phyloP scores from a whole-genome alignment of 1,140 invertebrate genomes.

The Pectinophora gossypiella region DNA sequence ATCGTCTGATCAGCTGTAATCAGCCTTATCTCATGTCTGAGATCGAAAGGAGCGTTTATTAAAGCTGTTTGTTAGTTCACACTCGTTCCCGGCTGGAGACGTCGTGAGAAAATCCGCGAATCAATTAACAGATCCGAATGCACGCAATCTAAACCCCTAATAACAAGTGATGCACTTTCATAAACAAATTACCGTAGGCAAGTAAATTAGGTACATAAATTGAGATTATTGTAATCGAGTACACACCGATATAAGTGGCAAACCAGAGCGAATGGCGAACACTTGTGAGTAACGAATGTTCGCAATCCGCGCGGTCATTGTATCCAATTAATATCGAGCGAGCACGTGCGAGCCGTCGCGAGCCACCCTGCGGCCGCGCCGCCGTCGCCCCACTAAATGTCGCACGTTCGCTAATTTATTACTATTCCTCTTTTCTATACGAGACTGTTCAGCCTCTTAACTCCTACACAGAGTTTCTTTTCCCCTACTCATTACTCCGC shows the following conservation, averaged over 20 bases:
- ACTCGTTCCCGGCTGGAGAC: background rate
- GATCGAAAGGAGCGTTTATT: background rate
- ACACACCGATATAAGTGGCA: constrained; percentile 1
- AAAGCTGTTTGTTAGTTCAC: background rate
- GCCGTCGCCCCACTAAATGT: constrained; percentile 14
- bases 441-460: no score
- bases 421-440: no score
- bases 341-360: constrained; percentile 35
- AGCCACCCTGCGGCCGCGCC: constrained; percentile 6
- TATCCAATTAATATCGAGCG: constrained; percentile 42
- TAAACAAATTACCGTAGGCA: background rate
- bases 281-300: constrained; percentile 33
- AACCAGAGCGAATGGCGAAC: constrained; percentile 14
- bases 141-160: background rate
- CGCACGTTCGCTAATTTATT: constrained; percentile 6
- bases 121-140: background rate
- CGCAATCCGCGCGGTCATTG: constrained; percentile 32
- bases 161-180: background rate
- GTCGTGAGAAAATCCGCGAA: constrained; percentile 14
- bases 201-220: constrained; percentile 13
- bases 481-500: no score
- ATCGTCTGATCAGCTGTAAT: constrained; percentile 37
- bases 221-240: constrained; percentile 22
- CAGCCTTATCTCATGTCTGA: constrained; percentile 30
- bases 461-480: no score